Base-by-base conservation (phyloP, 2,888 invertebrate species). In the Drepana falcataria region DNA sequence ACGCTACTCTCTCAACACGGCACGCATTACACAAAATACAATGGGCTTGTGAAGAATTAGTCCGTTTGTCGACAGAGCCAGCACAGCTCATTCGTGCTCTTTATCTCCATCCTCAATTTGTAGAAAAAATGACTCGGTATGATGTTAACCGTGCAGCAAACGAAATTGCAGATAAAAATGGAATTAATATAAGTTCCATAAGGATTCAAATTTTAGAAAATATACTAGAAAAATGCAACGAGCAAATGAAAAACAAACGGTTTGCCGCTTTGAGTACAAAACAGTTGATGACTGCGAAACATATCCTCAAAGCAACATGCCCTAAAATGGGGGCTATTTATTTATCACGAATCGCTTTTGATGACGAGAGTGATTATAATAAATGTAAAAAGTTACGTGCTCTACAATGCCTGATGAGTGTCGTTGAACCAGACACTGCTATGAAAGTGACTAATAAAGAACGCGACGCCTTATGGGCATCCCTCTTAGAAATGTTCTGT, bases 321-420 rank as follows among this genome's bases (percentile, higher is more conserved):
- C 86, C 89, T 33, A 91, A 90, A 80, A 89, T 91, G 88, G 87
- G 89, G 3, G 91, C 91, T 9, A 87, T 91, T 61, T 91, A 91
- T 66, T 74, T 92, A 61, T 90, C 89, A 9, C 79, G 91, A 53
- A 91, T 91, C 55, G 91, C 87, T 33, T 85, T 90, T 63, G 91
- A 91, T 56, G 89, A 89, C 56, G 91, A 88, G 49, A 84, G 83
- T 64, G 87, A 89, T 63, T 80, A 81, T 59, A 88, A 91, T 55
- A 90, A 88, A 70, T 75, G 78, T 56, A 91, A 89, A 68, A 90
- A 91, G 73, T 73, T 92, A 62, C 75, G 89, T 67, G 91, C 91
- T 48, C 72, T 91, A 35, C 91, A 92, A 68, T 91, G 91, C 64
- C 71, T 91, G 48, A 83, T 91, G 78, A 91, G 91, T 64, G 75